Percentiles rank a stretch among this genome's conserved stretches.
Conservation (phyloP, 2,113 vertebrate species). For the Tachuris rubrigastra region DNA sequence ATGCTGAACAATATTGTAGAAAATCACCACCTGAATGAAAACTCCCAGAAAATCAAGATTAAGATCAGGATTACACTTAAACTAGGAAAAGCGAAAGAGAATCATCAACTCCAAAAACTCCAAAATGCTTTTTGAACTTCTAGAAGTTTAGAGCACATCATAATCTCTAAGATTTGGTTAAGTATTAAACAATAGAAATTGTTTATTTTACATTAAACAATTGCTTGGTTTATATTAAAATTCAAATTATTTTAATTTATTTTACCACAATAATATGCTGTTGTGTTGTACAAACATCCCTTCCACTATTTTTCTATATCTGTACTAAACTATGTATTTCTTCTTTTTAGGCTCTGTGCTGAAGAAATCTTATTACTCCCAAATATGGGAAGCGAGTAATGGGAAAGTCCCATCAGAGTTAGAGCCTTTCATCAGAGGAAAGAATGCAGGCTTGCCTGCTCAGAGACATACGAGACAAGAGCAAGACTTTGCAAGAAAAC, state of each 20-base stretch:
- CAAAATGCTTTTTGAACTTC: background rate
- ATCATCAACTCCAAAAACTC: background rate
- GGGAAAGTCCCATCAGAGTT: background rate
- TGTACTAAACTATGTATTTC: background rate
- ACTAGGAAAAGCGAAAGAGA: background rate
- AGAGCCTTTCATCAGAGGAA: background rate
- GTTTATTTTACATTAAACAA: background rate
- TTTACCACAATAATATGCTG: background rate
- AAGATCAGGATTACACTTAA: background rate
- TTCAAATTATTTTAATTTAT: background rate
- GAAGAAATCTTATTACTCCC: background rate
- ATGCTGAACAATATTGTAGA: background rate
- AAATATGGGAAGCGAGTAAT: background rate
- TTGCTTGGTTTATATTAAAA: background rate
- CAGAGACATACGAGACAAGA: background rate
- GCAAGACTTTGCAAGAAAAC: background rate
- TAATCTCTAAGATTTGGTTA: accelerated
- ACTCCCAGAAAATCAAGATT: background rate
- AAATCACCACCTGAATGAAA: background rate
- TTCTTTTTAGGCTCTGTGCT: background rate
- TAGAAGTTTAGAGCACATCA: background rate
- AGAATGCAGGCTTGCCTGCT: background rate
- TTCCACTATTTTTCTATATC: background rate
- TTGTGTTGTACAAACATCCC: background rate
- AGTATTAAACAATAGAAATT: background rate